phyloP scores from a whole-genome alignment of 2,113 vertebrate genomes.

The Myrmophylax atrothorax region DNA sequence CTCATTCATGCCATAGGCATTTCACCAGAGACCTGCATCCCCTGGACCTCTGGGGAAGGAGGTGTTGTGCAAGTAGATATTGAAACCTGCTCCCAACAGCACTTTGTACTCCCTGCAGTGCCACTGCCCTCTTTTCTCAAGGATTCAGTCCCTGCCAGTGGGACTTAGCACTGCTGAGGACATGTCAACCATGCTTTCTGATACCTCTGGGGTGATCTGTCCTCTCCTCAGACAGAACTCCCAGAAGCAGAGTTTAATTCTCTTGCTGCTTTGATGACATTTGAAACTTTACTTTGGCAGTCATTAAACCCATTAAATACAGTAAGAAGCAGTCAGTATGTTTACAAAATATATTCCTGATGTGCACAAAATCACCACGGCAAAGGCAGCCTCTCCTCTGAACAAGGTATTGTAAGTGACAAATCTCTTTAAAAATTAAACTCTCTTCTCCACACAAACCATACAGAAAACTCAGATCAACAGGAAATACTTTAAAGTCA shows the following conservation, averaged over 20 bases:
- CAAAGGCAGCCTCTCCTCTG: not conserved
- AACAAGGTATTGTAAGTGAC: not conserved
- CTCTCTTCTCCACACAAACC: not conserved
- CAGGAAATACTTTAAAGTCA: not conserved
- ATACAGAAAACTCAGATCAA: not conserved
- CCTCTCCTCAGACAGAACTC: not conserved
- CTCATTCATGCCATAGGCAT: not conserved
- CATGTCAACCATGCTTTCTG: not conserved
- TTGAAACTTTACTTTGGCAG: not conserved
- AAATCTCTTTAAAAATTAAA: slow-evolving; percentile 1
- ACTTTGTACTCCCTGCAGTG: not conserved
- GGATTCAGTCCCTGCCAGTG: not conserved
- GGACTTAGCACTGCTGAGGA: not conserved
- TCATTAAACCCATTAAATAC: not conserved
- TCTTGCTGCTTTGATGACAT: not conserved
- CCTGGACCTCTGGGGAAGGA: not conserved
- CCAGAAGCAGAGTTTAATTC: not conserved
- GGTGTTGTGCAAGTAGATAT: not conserved
- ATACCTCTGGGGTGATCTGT: not conserved
- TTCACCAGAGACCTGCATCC: not conserved
- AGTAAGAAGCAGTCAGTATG: not conserved
- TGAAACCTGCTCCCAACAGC: not conserved
- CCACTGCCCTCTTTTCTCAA: not conserved
- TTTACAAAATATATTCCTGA: not conserved
- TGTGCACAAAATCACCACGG: not conserved